A percentile compares a stretch with the other conserved stretches of the same genome.
These are phyloP conservation scores for Notechis scutatus DNA, from an alignment of 2,113 vertebrate genomes.

Conservation along the genomic window DNA sequence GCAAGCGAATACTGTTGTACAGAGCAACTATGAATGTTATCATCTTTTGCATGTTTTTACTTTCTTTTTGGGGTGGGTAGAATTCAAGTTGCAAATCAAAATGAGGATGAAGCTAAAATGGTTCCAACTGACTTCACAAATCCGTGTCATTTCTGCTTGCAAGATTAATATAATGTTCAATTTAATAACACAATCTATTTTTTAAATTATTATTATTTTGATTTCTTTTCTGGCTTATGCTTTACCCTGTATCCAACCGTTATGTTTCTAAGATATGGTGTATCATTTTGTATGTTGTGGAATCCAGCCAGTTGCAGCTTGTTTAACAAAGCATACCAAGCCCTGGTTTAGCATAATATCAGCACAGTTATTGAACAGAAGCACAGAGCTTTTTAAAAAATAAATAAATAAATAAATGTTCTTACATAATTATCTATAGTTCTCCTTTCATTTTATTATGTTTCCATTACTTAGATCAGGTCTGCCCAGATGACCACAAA, in stretches of 20 bases:
- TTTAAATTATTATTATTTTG: neutral
- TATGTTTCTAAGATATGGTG: neutral
- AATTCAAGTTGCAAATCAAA: neutral
- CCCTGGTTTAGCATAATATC: neutral
- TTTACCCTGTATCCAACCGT: neutral
- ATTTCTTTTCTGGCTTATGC: neutral
- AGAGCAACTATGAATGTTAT: neutral
- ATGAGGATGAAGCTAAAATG: neutral
- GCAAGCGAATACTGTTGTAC: neutral
- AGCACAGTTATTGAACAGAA: neutral
- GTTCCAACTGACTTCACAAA: conserved; percentile 18
- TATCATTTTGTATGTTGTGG: neutral
- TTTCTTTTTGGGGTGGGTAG: neutral
- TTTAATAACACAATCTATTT: conserved; percentile 32
- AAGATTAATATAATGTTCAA: conserved; percentile 38
- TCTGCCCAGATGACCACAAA: too few species aligned
- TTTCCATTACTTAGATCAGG: too few species aligned
- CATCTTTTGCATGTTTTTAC: neutral
- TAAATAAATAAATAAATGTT: neutral
- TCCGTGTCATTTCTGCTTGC: conserved; percentile 37
- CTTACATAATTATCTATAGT: neutral
- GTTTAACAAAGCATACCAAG: neutral
- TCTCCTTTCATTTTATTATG: neutral
- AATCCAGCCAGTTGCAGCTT: neutral
- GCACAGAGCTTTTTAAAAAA: neutral